Evolutionary conservation across 2,797 vertebrate genomes (phyloP).

Genomic region (Phyllotis vaccarum): DNA sequence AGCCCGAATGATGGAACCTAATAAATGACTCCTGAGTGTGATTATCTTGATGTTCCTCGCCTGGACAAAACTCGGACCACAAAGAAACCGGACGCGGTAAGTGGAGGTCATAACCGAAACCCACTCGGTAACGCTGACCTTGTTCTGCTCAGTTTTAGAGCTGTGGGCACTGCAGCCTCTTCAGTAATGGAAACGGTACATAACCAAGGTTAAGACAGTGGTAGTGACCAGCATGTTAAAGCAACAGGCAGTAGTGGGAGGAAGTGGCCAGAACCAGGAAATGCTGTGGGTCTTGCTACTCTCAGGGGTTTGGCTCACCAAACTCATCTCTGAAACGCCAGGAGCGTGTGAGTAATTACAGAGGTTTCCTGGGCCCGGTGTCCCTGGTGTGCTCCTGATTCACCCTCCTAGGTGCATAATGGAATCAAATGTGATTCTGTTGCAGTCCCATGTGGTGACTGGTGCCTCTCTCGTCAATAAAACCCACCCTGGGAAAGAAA

Average conservation of each 20-base stretch:
- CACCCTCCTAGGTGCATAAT: neutral
- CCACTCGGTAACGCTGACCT: no score
- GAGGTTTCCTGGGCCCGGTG: neutral
- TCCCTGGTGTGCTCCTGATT: neutral
- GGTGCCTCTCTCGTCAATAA: conserved; percentile 53
- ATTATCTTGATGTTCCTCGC: no score
- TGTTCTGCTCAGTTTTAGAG: neutral
- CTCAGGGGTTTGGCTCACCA: neutral
- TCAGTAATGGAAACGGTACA: neutral
- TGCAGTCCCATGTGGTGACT: neutral
- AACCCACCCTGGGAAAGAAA: conserved; percentile 71
- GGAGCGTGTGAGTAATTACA: neutral
- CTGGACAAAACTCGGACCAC: no score
- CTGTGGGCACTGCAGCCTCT: neutral
- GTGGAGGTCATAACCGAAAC: no score
- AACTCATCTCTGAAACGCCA: neutral
- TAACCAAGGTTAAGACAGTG: neutral
- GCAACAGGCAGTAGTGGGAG: neutral
- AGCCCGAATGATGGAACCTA: no score
- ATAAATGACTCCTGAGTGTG: no score
- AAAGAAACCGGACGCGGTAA: no score
- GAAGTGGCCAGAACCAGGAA: neutral
- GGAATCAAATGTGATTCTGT: conserved; percentile 1
- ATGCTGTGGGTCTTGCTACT: rapidly evolving
- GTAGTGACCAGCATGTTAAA: neutral